Conservation (phyloP, 2,888 invertebrate species). For the Mechanitis messenoides region DNA sequence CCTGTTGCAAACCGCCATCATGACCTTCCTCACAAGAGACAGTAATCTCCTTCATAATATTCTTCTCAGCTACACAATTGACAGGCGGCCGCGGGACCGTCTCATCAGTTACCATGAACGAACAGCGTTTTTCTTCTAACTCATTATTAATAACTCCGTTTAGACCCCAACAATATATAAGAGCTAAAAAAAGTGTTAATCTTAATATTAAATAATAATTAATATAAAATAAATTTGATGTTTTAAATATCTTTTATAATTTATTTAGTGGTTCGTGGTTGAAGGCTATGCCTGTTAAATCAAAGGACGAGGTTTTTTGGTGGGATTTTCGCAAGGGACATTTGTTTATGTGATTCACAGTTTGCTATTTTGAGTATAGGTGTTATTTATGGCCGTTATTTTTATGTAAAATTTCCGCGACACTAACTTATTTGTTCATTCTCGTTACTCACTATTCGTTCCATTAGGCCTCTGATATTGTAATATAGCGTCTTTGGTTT, state of each 20-base stretch:
- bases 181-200: conserved; percentile 26
- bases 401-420: no score
- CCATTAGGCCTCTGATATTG: conserved; percentile 52
- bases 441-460: conserved; percentile 49
- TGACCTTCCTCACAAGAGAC: conserved; percentile 59
- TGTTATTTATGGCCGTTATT: no score
- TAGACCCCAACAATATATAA: conserved; percentile 63
- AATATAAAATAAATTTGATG: no score
- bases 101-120: conserved; percentile 59
- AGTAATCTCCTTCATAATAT: conserved; percentile 42
- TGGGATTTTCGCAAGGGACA: no score
- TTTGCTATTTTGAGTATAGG: no score
- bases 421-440: no score
- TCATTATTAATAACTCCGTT: conserved; percentile 49
- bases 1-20: conserved; percentile 63
- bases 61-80: conserved; percentile 48
- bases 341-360: no score
- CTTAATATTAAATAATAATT: not conserved
- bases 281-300: no score
- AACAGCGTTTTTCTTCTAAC: conserved; percentile 48
- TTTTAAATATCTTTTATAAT: no score
- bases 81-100: conserved; percentile 58
- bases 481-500: conserved; percentile 47
- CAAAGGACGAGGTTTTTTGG: no score
- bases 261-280: no score